Evolutionary conservation across 1,140 invertebrate genomes (phyloP), one percentile per base, ranked within the genome.

Genomic region (Tyrophagus putrescentiae): DNA sequence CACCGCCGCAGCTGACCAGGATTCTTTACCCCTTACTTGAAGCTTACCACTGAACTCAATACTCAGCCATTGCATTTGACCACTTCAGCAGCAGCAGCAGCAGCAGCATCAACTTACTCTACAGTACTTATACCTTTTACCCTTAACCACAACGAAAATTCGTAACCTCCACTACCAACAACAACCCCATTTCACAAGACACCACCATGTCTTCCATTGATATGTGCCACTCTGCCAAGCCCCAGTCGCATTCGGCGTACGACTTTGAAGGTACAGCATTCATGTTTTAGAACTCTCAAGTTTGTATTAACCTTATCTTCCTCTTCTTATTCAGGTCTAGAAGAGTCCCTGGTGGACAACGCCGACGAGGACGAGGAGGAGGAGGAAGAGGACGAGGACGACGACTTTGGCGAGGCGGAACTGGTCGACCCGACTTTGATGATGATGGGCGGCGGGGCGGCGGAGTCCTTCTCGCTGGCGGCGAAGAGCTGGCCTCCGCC

Each of bases 291-390:
- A 52, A 16, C 31, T 52, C 13, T 52, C 31, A 28, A 16, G 27
- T 52, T 4, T 52, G 13, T 9, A 13, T 52, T 21, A 1, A 3
- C 16, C 23, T 52, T n/a, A 52, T n/a, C n/a, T n/a, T n/a, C n/a
- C n/a, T n/a, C n/a, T n/a, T 48, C 39, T 13, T n/a, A 9, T 28
- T 53, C 13, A 59, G 57, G 57, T 25, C 57, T 59, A 13, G 57
- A 59, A 45, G 57, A 59, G 41, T 42, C 34, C 23, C 39, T 59
- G 1, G 57, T 59, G 13, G 57, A 59, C 27, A 45, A 59, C 32
- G 33, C 29, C 16, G 25, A 29, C 18, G 39, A 59, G 18, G 57
- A 59, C 11, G 34, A 42, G 9, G 34, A 29, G 7, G 39, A 29
- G 18, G 57, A 59, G 2, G 57, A 59, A 18, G 7, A 7, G 13